phyloP scores from a whole-genome alignment of 2,888 invertebrate genomes.

The Drosophila ezoana region DNA sequence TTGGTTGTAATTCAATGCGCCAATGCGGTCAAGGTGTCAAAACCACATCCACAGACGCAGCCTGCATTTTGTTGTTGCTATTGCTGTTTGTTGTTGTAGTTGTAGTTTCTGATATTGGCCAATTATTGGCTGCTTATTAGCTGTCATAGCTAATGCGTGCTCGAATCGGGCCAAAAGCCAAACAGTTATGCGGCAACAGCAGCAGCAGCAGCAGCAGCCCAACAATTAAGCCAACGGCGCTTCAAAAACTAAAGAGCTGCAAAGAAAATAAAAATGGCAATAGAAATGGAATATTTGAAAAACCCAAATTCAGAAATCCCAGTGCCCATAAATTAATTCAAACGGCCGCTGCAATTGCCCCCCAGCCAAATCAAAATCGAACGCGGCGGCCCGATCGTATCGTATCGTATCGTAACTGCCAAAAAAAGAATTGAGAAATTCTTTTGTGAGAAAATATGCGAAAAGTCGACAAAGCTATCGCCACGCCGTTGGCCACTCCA shows the following conservation, averaged over 20 bases:
- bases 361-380: conserved; percentile 42
- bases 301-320: conserved; percentile 35
- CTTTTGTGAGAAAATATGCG: conserved; percentile 78
- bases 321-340: conserved; percentile 74
- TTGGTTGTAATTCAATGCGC: conserved; percentile 57
- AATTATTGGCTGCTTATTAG: conserved; percentile 66
- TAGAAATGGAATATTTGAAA: conserved; percentile 40
- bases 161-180: conserved; percentile 56
- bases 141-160: conserved; percentile 57
- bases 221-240: conserved; percentile 73
- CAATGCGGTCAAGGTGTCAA: conserved; percentile 77
- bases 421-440: conserved; percentile 56
- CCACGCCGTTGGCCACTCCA: conserved; percentile 45
- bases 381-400: conserved; percentile 42
- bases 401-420: conserved; percentile 11
- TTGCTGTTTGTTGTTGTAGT: conserved; percentile 29
- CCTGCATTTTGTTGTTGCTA: neutral
- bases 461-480: conserved; percentile 54
- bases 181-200: conserved; percentile 58
- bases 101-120: conserved; percentile 52
- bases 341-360: conserved; percentile 72
- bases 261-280: no score
- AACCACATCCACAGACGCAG: conserved; percentile 20
- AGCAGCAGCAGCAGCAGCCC: no score
- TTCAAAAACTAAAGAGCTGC: conserved; percentile 7